A percentile compares a stretch with the other conserved stretches of the same genome.
Evolutionary conservation across 2,797 vertebrate genomes (phyloP).

Genomic region (Coendou prehensilis): DNA sequence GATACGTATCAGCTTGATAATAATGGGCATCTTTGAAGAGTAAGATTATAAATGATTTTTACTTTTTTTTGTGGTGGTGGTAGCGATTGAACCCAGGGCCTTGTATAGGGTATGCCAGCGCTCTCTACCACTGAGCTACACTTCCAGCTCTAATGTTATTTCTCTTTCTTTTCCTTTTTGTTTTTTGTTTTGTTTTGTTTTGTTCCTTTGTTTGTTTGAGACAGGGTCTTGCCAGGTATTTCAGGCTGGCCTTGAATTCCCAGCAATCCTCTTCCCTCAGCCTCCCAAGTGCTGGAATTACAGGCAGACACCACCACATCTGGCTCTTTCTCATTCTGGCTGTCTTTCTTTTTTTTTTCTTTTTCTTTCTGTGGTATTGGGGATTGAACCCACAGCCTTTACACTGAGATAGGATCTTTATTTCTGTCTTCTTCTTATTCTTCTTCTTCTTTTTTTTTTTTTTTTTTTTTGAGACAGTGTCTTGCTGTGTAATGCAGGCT

Average conservation of each 20-base stretch:
- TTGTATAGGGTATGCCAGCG: background rate
- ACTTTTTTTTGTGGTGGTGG: background rate
- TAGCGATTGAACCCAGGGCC: background rate
- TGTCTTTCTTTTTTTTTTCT: background rate
- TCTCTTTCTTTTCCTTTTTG: background rate
- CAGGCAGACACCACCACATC: background rate
- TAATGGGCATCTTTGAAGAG: background rate
- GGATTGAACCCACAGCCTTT: background rate
- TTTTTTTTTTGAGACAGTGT: background rate
- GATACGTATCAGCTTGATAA: background rate
- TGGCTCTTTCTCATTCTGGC: too few species aligned
- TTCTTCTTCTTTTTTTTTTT: background rate
- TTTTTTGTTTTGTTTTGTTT: background rate
- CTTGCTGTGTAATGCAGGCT: too few species aligned
- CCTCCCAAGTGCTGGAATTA: background rate
- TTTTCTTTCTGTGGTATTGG: background rate
- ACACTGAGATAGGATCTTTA: too few species aligned
- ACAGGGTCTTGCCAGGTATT: background rate
- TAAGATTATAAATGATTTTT: background rate
- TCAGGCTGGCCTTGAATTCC: background rate
- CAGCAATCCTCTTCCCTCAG: background rate
- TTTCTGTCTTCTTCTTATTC: background rate
- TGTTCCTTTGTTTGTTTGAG: background rate
- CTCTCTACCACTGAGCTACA: background rate
- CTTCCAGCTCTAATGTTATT: background rate